phyloP scores from a whole-genome alignment of 2,888 invertebrate genomes.

The Acrocera orbiculus region DNA sequence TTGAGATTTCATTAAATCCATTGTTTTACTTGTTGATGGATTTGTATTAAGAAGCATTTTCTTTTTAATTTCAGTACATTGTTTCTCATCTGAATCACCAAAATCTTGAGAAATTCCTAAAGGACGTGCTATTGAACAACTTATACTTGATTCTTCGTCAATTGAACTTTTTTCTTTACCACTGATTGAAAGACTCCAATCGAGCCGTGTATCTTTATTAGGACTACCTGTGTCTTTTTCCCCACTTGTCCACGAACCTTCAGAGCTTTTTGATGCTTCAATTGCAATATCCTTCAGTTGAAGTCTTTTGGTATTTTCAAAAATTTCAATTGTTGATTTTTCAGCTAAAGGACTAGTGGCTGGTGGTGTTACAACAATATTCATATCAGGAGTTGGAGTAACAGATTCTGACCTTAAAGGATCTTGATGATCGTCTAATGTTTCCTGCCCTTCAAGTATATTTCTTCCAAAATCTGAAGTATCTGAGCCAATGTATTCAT shows the following conservation, averaged over 20 bases:
- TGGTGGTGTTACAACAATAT: slow-evolving; percentile 42
- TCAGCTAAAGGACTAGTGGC: slow-evolving; percentile 43
- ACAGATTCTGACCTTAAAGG: slow-evolving; percentile 32
- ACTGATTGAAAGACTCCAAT: slow-evolving; percentile 33
- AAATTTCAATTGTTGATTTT: slow-evolving; percentile 26
- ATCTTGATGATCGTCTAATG: slow-evolving; percentile 41
- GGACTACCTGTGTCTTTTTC: slow-evolving; percentile 54
- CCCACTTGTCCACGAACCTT: slow-evolving; percentile 67
- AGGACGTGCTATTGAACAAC: slow-evolving; percentile 63
- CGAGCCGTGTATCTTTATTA: slow-evolving; percentile 29
- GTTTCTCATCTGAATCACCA: slow-evolving; percentile 40
- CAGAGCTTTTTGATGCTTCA: slow-evolving; percentile 61
- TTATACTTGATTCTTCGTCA: slow-evolving; percentile 55
- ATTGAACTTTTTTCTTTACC: slow-evolving; percentile 44
- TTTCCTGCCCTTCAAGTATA: slow-evolving; percentile 37
- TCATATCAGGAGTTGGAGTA: slow-evolving; percentile 26
- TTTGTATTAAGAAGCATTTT: slow-evolving; percentile 41
- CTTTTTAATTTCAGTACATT: slow-evolving; percentile 38
- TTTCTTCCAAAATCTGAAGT: slow-evolving; percentile 37
- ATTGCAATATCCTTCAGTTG: slow-evolving; percentile 36
- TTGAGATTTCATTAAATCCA: slow-evolving; percentile 31
- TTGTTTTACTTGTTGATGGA: slow-evolving; percentile 30
- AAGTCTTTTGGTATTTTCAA: slow-evolving; percentile 13
- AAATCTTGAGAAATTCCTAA: slow-evolving; percentile 61
- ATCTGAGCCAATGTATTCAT: slow-evolving; percentile 46